A percentile compares a stretch with the other conserved stretches of the same genome.
Evolutionary conservation across 2,888 invertebrate species (phyloP).

Genomic region (Anthrax anthrax): DNA sequence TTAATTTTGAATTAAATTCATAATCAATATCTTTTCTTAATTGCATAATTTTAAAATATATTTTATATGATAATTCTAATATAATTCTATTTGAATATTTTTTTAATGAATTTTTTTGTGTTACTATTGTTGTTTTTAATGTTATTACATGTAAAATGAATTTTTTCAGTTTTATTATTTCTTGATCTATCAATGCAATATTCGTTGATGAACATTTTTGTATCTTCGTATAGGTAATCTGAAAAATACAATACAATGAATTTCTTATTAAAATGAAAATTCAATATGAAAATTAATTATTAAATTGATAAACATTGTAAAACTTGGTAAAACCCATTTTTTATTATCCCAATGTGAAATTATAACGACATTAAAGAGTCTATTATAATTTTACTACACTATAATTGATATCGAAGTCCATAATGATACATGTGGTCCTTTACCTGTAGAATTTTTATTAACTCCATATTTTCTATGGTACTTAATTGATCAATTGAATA

Average conservation of each 20-base stretch:
- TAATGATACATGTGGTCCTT: too few relatives aligned
- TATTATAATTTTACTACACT: too few relatives aligned
- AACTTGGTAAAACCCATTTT: too few relatives aligned
- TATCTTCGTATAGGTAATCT: neutral
- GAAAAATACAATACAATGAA: neutral
- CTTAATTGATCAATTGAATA: too few relatives aligned
- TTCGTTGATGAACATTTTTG: neutral
- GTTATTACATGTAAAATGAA: neutral
- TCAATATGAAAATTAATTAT: neutral
- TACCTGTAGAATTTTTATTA: neutral
- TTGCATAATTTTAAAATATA: constrained; percentile 22
- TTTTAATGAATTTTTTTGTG: neutral
- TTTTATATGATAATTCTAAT: constrained; percentile 22
- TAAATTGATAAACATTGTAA: too few relatives aligned
- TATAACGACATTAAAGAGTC: too few relatives aligned
- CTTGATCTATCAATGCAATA: too few relatives aligned
- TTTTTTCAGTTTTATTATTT: neutral
- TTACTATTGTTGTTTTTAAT: too few relatives aligned
- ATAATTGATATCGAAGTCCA: too few relatives aligned
- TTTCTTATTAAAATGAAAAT: too few relatives aligned
- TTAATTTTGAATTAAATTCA: neutral
- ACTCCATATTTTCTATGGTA: neutral
- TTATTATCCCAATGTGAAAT: too few relatives aligned
- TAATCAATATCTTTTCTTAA: constrained; percentile 17
- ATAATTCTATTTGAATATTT: neutral